These are phyloP conservation scores for Procapra przewalskii DNA, from an alignment of 2,113 vertebrate species.

Conservation along the genomic window DNA sequence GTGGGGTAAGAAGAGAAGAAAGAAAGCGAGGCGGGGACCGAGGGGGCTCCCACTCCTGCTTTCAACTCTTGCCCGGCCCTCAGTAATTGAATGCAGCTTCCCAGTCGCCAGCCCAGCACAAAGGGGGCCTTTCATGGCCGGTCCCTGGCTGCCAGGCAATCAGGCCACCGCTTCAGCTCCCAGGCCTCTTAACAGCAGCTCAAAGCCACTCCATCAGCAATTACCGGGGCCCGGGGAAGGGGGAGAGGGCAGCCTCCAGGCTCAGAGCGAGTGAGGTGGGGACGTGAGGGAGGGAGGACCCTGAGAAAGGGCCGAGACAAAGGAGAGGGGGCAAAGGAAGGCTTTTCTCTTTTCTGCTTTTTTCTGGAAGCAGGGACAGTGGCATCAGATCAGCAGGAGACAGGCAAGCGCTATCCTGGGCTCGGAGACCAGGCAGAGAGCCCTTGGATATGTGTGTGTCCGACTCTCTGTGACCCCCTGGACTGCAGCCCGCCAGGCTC, in stretches of 20 bases:
- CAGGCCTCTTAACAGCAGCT: constrained; percentile 73
- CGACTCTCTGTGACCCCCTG: background rate
- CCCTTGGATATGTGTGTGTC: background rate
- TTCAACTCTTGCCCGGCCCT: background rate
- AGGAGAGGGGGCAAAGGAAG: background rate
- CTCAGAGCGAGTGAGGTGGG: background rate
- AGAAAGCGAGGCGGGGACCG: background rate
- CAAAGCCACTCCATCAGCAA: constrained; percentile 72
- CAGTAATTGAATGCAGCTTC: constrained; percentile 79
- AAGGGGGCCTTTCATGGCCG: constrained; percentile 78
- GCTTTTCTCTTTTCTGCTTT: background rate
- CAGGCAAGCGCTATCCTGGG: background rate
- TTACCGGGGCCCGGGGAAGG: background rate
- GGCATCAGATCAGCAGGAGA: background rate
- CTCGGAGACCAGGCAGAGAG: background rate
- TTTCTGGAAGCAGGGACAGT: background rate
- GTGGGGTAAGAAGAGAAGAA: constrained; percentile 58
- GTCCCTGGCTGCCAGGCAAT: constrained; percentile 50
- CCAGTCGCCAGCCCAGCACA: constrained; percentile 67
- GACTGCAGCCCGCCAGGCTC: background rate
- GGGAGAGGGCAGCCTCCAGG: background rate
- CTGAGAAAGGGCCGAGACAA: background rate
- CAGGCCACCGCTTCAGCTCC: constrained; percentile 64
- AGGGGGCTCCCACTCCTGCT: constrained; percentile 34
- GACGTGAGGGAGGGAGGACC: background rate